Percentiles rank a stretch among this genome's conserved stretches.
Conservation (phyloP, 2,888 invertebrate species). For the Trypoxylon attenuatum region DNA sequence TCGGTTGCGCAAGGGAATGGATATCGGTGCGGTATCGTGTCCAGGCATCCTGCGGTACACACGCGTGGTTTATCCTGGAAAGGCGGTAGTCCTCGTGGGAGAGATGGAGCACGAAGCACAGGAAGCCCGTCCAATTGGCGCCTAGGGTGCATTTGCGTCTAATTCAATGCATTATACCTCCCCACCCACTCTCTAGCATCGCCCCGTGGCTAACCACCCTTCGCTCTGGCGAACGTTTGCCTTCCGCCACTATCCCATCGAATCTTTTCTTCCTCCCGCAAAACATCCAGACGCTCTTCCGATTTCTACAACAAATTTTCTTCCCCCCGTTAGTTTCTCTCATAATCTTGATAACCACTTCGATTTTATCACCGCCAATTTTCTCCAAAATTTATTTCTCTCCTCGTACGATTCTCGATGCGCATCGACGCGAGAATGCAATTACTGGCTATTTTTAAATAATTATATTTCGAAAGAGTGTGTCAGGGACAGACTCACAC, state of each 20-base stretch:
- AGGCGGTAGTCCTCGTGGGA: conserved; percentile 65
- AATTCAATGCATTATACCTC: conserved; percentile 77
- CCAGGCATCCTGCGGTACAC: conserved; percentile 42
- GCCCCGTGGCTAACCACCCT: conserved; percentile 49
- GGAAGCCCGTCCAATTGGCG: conserved; percentile 70
- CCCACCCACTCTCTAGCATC: conserved; percentile 47
- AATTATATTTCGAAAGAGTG: too few species aligned
- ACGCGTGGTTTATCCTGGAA: conserved; percentile 44
- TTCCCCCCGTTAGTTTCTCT: too few species aligned
- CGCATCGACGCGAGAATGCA: too few species aligned
- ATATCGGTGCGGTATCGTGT: conserved; percentile 35
- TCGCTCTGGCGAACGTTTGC: conserved; percentile 29
- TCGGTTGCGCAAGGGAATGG: not conserved
- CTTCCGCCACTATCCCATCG: conserved; percentile 26
- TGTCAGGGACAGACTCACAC: too few species aligned
- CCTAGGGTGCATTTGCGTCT: conserved; percentile 77
- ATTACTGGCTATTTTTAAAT: too few species aligned
- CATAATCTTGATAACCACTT: too few species aligned
- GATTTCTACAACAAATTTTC: not conserved
- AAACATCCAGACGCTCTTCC: not conserved
- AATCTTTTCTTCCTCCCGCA: conserved; percentile 26
- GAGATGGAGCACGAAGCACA: conserved; percentile 67
- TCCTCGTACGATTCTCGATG: too few species aligned
- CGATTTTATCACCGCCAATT: too few species aligned
- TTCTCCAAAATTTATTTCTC: too few species aligned